These are phyloP conservation scores for Lithodes maja DNA, from an alignment of 2,888 invertebrate species.

Conservation along the genomic window DNA sequence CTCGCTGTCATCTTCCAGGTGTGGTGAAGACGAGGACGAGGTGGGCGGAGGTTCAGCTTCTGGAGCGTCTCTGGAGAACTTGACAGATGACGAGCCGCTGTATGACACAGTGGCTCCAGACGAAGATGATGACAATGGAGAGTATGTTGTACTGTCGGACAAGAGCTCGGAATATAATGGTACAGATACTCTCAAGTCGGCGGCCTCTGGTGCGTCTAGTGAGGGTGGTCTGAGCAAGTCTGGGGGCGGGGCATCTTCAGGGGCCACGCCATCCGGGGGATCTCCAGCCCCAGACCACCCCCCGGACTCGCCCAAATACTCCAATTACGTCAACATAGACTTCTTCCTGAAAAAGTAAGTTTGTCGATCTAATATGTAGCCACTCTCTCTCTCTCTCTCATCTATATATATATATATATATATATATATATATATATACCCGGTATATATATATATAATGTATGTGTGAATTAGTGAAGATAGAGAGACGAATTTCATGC, in stretches of 20 bases:
- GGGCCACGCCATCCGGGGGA: constrained; percentile 61
- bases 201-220: constrained; percentile 67
- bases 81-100: constrained; percentile 75
- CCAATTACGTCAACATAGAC: constrained; percentile 94
- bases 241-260: constrained; percentile 63
- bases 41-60: constrained; percentile 58
- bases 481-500: no score
- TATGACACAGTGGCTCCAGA: constrained; percentile 78
- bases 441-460: not conserved
- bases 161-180: constrained; percentile 71
- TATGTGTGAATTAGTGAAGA: not conserved
- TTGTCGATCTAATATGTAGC: not conserved
- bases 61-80: constrained; percentile 61
- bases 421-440: not conserved
- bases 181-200: constrained; percentile 71
- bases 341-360: constrained; percentile 81
- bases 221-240: constrained; percentile 63
- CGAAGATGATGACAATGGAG: constrained; percentile 73
- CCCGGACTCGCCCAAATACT: constrained; percentile 73
- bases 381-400: no score
- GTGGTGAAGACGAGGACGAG: constrained; percentile 63
- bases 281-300: constrained; percentile 59
- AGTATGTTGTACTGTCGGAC: constrained; percentile 58
- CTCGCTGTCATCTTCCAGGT: constrained; percentile 58
- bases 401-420: no score